phyloP scores from a whole-genome alignment of 2,888 invertebrate genomes.

The Drosophila nr. perissopoda region DNA sequence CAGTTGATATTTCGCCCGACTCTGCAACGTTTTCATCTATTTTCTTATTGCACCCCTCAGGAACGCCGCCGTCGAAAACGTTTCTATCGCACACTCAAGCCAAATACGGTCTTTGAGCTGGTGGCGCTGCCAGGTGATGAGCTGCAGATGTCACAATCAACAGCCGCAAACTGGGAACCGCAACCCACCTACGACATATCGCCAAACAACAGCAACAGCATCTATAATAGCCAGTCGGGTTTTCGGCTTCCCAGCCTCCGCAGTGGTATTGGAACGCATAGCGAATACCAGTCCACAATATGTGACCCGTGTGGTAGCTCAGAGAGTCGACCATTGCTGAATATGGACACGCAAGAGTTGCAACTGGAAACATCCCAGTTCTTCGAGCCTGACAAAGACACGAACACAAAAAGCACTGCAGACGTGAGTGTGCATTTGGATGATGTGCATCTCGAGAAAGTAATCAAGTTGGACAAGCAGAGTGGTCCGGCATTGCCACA shows the following conservation, averaged over 20 bases:
- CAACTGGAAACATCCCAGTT: constrained; percentile 9
- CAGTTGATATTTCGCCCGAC: neutral
- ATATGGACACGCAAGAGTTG: constrained; percentile 39
- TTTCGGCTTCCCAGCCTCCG: constrained; percentile 59
- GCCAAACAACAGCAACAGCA: neutral
- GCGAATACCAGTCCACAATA: neutral
- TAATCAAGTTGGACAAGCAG: no score
- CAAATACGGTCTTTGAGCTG: constrained; percentile 38
- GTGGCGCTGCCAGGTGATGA: constrained; percentile 3
- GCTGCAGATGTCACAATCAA: neutral
- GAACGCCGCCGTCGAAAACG: constrained; percentile 48
- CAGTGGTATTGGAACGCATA: constrained; percentile 41
- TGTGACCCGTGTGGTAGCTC: neutral
- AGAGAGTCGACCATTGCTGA: constrained; percentile 22
- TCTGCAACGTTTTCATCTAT: neutral
- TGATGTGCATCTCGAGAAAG: no score
- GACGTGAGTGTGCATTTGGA: neutral
- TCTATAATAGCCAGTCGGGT: constrained; percentile 49
- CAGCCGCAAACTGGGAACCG: neutral
- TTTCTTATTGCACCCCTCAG: constrained; percentile 7
- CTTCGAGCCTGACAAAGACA: neutral
- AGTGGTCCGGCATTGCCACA: neutral
- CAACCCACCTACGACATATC: constrained; percentile 2
- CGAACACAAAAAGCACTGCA: neutral
- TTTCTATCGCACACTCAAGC: constrained; percentile 37